Evolutionary conservation across 1,140 invertebrate genomes (phyloP), one percentile per base, ranked within the genome.

Genomic region (Drosophila kepulauana): DNA sequence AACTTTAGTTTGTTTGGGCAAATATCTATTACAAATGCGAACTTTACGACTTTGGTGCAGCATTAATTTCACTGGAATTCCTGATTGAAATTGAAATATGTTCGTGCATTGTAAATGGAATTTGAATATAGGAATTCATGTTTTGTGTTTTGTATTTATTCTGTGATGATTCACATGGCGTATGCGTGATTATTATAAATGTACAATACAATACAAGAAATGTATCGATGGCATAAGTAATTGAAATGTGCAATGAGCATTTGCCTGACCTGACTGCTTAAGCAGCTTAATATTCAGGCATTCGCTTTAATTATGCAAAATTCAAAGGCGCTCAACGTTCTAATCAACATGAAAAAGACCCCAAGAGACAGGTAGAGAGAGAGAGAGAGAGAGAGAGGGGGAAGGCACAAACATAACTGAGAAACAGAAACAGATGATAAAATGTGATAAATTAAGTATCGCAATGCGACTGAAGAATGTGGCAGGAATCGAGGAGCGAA

Each of bases 381-480:
- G 28, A 28, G 16, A n/a, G 10, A 41, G 15, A 33, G 16, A 28
- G 33, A n/a, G 10, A 30, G 11, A 25, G n/a, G 15, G 16, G 4
- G 15, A 25, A 30, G 5, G 48, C 15, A 13, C 6, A 4, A 69
- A 11, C 51, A 61, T 16, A 35, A 49, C 16, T 35, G 41, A 48
- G 58, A 61, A 11, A 68, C 65, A 74, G 56, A 68, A 11, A 68
- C 65, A 74, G 56, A 68, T 74, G 56, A 35, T 63, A 38, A 63
- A 69, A 43, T 70, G 66, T 67, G 59, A 20, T 6, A 63, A 63
- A 74, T 74, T 48, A 75, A 75, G 57, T 63, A 70, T 56, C 35
- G 33, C 43, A 66, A 67, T 69, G 20, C 16, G 49, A 15, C 33
- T 43, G 8, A 63, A 49, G 33, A 54, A 33, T 35, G 58, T 15